Evolutionary conservation across 2,888 invertebrate species (phyloP).

Genomic region (Apeira syringaria): DNA sequence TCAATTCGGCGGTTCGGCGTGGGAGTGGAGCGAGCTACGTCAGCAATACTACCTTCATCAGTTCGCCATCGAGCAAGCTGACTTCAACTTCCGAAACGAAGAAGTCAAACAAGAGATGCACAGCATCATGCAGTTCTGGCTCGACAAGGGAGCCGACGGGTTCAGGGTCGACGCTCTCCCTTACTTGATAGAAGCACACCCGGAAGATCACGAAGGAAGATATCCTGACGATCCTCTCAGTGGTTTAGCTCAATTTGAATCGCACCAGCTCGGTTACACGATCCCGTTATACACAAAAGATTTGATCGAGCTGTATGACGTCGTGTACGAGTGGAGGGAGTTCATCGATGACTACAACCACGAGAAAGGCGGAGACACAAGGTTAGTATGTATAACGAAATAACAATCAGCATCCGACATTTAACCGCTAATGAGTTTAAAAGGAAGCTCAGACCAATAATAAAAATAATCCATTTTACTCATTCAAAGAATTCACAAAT

Average conservation of each 20-base stretch:
- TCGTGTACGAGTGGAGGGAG: slow-evolving; percentile 83
- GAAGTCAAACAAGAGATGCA: slow-evolving; percentile 77
- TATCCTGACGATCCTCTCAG: slow-evolving; percentile 81
- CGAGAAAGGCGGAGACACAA: slow-evolving; percentile 63
- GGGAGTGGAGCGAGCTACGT: slow-evolving; percentile 86
- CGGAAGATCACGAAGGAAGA: slow-evolving; percentile 52
- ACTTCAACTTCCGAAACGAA: slow-evolving; percentile 87
- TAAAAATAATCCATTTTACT: too few relatives aligned
- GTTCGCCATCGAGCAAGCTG: slow-evolving; percentile 85
- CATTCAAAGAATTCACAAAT: too few relatives aligned
- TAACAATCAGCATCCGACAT: too few relatives aligned
- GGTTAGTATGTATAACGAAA: too few relatives aligned
- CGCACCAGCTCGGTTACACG: slow-evolving; percentile 80
- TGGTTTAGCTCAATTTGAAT: slow-evolving; percentile 63
- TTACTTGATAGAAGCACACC: slow-evolving; percentile 79
- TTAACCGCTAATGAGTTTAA: too few relatives aligned
- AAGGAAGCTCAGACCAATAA: too few relatives aligned
- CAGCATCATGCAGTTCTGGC: slow-evolving; percentile 88
- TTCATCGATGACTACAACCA: slow-evolving; percentile 75
- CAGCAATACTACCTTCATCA: slow-evolving; percentile 88
- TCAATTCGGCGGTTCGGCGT: slow-evolving; percentile 86
- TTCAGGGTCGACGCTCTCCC: slow-evolving; percentile 88
- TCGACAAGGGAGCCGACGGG: slow-evolving; percentile 89
- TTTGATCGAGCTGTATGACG: slow-evolving; percentile 79
- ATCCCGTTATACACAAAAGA: slow-evolving; percentile 86